phyloP scores from a whole-genome alignment of 2,797 vertebrate species.

The Sphenodon punctatus region DNA sequence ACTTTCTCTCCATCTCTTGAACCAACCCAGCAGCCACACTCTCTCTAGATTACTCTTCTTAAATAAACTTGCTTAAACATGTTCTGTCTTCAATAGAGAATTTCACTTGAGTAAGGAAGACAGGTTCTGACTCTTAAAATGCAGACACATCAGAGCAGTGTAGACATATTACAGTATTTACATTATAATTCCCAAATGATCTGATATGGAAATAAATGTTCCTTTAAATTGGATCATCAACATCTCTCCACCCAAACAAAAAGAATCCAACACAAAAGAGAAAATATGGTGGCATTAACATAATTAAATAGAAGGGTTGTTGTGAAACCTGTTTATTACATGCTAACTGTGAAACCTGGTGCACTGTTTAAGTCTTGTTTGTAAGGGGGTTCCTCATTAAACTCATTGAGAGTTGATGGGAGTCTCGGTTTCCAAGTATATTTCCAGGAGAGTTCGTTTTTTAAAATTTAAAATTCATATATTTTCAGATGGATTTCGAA shows the following conservation, averaged over 20 bases:
- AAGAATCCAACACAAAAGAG: neutral
- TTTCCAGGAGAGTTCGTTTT: neutral
- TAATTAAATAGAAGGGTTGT: neutral
- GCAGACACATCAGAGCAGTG: neutral
- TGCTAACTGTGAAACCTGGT: neutral
- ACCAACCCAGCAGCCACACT: no score
- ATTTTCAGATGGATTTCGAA: neutral
- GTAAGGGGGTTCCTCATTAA: neutral
- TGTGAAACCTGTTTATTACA: neutral
- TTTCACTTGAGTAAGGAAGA: neutral
- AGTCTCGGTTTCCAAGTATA: neutral
- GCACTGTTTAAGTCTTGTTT: neutral
- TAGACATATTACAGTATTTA: neutral
- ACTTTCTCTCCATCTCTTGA: no score
- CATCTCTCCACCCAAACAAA: neutral
- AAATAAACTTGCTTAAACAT: neutral
- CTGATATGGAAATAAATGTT: neutral
- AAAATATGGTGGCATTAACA: neutral
- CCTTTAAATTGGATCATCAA: slow-evolving; percentile 33
- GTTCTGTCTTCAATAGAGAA: neutral
- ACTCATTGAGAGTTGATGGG: slow-evolving; percentile 6
- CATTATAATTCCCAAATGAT: neutral
- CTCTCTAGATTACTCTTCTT: no score
- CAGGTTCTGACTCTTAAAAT: neutral
- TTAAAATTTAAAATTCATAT: neutral